Base-by-base conservation (phyloP, 2,888 invertebrate species). In the Clitarchus hookeri region DNA sequence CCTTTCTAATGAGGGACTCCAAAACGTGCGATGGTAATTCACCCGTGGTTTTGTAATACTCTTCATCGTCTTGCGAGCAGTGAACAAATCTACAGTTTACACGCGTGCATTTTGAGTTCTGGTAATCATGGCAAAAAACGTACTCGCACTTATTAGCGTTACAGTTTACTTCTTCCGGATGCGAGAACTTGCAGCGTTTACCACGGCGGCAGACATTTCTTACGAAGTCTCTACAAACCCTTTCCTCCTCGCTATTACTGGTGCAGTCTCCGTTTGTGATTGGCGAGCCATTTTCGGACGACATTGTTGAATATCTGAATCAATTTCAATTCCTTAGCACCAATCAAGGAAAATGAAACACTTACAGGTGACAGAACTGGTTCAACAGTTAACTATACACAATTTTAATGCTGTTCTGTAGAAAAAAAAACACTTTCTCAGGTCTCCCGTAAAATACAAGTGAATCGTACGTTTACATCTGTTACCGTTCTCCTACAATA, bases 31-130 rank as follows among this genome's bases (percentile, higher is more conserved):
- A 91, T 2, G 96, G 96, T 90, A 97, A 92, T 90, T 95, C 94
- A 0, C 96, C 96, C 19, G 95, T 95, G 84, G 93, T 93, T 89
- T 95, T 94, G 89, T 95, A 97, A 89, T 95, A 95, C 87, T 95
- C 94, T 89, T 96, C 96, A 90, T 96, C 96, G 87, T 94, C 93
- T 26, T 95, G 93, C 0, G 95, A 93, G 89, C 96, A 96, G 91
- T 97, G 97, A 82, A 96, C 93, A 90, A 96, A 96, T 89, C 95
- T 95, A 90, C 96, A 96, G 87, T 94, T 95, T 6, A 93, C 93
- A 89, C 97, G 93, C n/a, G 93, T 93, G 90, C 96, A 97, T 87
- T 95, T 93, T 82, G 94, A 94, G 90, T 97, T 97, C 91, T 96
- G 96, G 90, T 92, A 94, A 90, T 95, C 95, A 89, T 94, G 94